These are phyloP conservation scores for Pteropus rufus DNA, from an alignment of 2,797 vertebrate genomes.

Conservation along the genomic window DNA sequence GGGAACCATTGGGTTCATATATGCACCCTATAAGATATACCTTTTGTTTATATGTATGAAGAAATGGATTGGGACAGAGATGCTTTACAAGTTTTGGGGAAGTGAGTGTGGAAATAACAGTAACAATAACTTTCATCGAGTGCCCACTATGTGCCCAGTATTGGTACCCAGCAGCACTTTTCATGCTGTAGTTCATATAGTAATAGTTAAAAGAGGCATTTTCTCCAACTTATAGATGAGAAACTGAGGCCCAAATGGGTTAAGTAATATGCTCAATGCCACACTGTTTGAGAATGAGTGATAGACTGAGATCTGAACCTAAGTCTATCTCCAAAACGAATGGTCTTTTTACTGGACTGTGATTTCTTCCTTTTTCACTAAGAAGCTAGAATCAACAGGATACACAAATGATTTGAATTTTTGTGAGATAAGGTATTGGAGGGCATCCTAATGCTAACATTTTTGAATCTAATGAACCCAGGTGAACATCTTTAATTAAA, in stretches of 20 bases:
- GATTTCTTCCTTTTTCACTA: neutral
- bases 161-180: neutral
- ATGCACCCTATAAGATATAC: neutral
- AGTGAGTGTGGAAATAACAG: neutral
- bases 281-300: neutral
- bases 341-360: neutral
- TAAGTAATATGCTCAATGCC: neutral
- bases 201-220: slow-evolving; percentile 10
- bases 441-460: neutral
- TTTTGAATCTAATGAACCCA: slow-evolving; percentile 16
- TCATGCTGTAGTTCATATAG: neutral
- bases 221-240: slow-evolving; percentile 15
- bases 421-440: neutral
- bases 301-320: neutral
- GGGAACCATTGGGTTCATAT: neutral
- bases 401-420: neutral
- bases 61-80: neutral
- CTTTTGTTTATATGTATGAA: slow-evolving; percentile 16
- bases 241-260: neutral
- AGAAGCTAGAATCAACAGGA: neutral
- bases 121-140: neutral
- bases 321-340: neutral
- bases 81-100: neutral
- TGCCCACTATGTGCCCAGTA: neutral
- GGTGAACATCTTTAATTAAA: slow-evolving; percentile 23